Evolutionary conservation across 2,888 invertebrate genomes (phyloP).

Genomic region (Schrankia costaestrigalis): DNA sequence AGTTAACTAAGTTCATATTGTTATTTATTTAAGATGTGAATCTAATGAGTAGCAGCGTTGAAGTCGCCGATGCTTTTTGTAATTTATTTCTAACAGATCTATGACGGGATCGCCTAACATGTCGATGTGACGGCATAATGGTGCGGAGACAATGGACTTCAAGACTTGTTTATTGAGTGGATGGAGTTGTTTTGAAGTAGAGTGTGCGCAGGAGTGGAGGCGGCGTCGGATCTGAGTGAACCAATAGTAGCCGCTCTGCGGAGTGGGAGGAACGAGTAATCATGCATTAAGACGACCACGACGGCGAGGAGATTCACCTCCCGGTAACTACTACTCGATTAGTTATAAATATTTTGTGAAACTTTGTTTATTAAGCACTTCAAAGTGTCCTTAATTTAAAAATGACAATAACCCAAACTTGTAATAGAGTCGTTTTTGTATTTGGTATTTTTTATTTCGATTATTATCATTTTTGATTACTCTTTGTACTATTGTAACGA

Average conservation of each 20-base stretch:
- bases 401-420: slow-evolving; percentile 29
- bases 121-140: slow-evolving; percentile 67
- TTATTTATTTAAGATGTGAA: slow-evolving; percentile 28
- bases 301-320: slow-evolving; percentile 53
- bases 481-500: neutral
- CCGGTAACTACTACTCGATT: slow-evolving; percentile 51
- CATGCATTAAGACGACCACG: slow-evolving; percentile 61
- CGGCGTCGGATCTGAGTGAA: slow-evolving; percentile 60
- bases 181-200: slow-evolving; percentile 75
- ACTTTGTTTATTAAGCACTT: slow-evolving; percentile 35
- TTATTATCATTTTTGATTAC: neutral
- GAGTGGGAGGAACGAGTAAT: slow-evolving; percentile 74
- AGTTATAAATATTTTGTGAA: slow-evolving; percentile 47
- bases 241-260: slow-evolving; percentile 65
- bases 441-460: slow-evolving; percentile 2
- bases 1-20: slow-evolving; percentile 10
- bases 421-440: slow-evolving; percentile 43
- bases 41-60: slow-evolving; percentile 45
- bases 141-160: slow-evolving; percentile 72
- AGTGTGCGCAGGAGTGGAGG: slow-evolving; percentile 74
- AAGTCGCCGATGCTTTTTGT: slow-evolving; percentile 40
- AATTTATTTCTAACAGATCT: slow-evolving; percentile 62
- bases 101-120: slow-evolving; percentile 58
- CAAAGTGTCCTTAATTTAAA: slow-evolving; percentile 35
- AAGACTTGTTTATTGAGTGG: slow-evolving; percentile 76